Conservation (phyloP, 2,797 vertebrate species). For the Tokudaia muenninki region DNA sequence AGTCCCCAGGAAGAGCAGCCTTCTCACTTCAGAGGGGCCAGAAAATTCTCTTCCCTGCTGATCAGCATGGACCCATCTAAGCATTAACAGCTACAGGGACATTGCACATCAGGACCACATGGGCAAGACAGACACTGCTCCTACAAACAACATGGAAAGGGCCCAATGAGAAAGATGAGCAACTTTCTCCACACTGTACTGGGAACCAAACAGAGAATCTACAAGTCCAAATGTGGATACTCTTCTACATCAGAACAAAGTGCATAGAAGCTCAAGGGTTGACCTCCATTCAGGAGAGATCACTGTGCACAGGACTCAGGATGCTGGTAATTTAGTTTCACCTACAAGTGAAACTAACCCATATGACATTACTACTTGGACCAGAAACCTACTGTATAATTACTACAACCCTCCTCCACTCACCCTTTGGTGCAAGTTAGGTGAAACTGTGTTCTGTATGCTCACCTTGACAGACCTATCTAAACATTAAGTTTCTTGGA, state of each 20-base stretch:
- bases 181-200: not conserved
- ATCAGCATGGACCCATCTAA: not conserved
- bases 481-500: constrained; percentile 38
- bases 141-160: not conserved
- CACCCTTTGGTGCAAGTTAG: constrained; percentile 11
- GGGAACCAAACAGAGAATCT: not conserved
- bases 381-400: constrained; percentile 50
- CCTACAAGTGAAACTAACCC: not conserved
- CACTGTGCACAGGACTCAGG: not conserved
- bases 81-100: not conserved
- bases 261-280: not conserved
- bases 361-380: not conserved
- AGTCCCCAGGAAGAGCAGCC: not conserved
- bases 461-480: not conserved
- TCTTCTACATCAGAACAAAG: not conserved
- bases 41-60: not conserved
- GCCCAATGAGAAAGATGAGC: not conserved
- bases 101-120: fast-evolving
- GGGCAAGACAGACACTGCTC: not conserved
- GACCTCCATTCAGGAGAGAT: not conserved
- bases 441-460: constrained; percentile 42
- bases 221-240: not conserved
- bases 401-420: not conserved
- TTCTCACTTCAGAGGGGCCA: not conserved
- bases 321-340: not conserved